Evolutionary conservation across 2,888 invertebrate genomes (phyloP).

Genomic region (Perizoma affinitatum): DNA sequence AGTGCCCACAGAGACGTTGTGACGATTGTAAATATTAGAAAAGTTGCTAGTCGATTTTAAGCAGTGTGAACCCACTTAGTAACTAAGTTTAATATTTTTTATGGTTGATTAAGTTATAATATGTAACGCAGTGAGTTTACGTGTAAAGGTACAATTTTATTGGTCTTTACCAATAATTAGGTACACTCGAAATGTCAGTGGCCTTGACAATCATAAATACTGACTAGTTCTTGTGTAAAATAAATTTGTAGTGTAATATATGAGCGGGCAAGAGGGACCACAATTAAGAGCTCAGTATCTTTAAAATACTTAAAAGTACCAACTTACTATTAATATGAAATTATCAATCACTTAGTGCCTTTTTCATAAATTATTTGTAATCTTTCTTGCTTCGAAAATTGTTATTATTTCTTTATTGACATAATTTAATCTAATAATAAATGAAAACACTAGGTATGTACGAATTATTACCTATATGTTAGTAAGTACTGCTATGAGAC

Average conservation of each 20-base stretch:
- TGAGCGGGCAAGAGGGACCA: slow-evolving; percentile 54
- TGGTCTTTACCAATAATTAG: slow-evolving; percentile 1
- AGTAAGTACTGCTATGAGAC: no score
- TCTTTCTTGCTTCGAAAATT: neutral
- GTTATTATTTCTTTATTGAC: no score
- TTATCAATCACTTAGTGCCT: slow-evolving; percentile 42
- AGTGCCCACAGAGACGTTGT: slow-evolving; percentile 57
- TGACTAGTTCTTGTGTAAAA: slow-evolving; percentile 16
- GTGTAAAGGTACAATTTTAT: slow-evolving; percentile 19
- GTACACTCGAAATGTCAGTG: slow-evolving; percentile 17
- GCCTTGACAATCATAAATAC: slow-evolving; percentile 28
- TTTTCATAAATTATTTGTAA: slow-evolving; percentile 35
- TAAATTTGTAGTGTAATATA: slow-evolving; percentile 25
- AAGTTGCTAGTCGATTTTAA: slow-evolving; percentile 70
- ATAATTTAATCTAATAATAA: no score
- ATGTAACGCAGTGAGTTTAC: slow-evolving; percentile 9
- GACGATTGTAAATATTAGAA: slow-evolving; percentile 67
- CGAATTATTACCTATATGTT: no score
- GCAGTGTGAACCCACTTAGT: slow-evolving; percentile 41
- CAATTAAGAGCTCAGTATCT: slow-evolving; percentile 47
- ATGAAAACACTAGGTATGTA: no score
- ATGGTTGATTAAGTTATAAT: slow-evolving; percentile 12
- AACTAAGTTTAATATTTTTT: slow-evolving; percentile 18
- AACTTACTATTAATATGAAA: slow-evolving; percentile 16
- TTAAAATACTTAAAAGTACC: slow-evolving; percentile 7